A percentile compares a stretch with the other conserved stretches of the same genome.
These are phyloP conservation scores for Thumatha senex DNA, from an alignment of 2,888 invertebrate genomes.

Conservation along the genomic window DNA sequence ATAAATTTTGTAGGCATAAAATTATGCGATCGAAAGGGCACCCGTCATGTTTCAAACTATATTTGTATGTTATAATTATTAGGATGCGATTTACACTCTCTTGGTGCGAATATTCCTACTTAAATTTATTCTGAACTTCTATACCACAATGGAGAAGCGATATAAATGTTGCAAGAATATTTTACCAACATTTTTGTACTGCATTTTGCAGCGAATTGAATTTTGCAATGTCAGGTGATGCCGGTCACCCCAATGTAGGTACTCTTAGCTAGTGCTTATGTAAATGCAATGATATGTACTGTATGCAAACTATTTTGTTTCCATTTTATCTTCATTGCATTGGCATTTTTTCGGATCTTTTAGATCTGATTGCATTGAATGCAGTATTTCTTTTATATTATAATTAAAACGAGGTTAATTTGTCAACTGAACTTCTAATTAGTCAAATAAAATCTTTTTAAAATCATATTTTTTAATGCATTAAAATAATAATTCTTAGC, in stretches of 20 bases:
- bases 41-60: no score
- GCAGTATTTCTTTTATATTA: not conserved
- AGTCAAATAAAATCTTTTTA: no score
- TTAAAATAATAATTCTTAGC: no score
- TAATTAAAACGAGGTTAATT: no score
- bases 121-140: constrained; percentile 31
- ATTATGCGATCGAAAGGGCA: no score
- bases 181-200: constrained; percentile 31
- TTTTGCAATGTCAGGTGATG: constrained; percentile 29
- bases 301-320: not conserved
- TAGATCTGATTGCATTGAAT: not conserved
- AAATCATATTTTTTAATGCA: no score
- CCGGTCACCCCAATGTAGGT: constrained; percentile 29
- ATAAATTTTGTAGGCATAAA: no score
- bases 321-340: constrained; percentile 6
- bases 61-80: constrained; percentile 11
- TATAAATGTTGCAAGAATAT: constrained; percentile 33
- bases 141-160: constrained; percentile 25
- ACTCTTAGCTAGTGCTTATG: constrained; percentile 18
- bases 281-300: constrained; percentile 17
- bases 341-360: not conserved
- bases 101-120: constrained; percentile 31
- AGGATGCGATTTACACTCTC: constrained; percentile 26
- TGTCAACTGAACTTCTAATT: no score
- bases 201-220: constrained; percentile 44